Evolutionary conservation across 2,113 vertebrate species (phyloP).

Genomic region (Phylloscopus whistleri): DNA sequence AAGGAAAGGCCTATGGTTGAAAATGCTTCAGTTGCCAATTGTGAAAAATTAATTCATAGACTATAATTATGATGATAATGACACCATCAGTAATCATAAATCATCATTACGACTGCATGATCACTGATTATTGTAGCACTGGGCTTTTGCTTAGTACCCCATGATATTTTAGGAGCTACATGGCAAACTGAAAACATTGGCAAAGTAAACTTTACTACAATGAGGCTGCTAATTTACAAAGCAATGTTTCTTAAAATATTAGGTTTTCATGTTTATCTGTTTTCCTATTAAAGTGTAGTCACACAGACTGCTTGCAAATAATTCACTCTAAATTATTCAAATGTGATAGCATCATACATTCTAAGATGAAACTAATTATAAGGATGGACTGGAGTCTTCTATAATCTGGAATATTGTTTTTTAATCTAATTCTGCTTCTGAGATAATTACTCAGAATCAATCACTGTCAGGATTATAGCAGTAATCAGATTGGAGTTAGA

Average conservation of each 20-base stretch:
- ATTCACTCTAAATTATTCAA: conserved; percentile 65
- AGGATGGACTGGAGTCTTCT: conserved; percentile 46
- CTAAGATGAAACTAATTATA: conserved; percentile 64
- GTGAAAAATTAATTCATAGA: conserved; percentile 44
- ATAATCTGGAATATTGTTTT: conserved; percentile 76
- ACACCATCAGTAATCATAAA: conserved; percentile 39
- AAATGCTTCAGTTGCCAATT: background rate
- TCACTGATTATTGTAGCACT: background rate
- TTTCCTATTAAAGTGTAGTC: conserved; percentile 30
- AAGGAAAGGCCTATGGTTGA: background rate
- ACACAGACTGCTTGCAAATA: conserved; percentile 28
- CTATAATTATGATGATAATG: conserved; percentile 36
- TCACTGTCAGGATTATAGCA: conserved; percentile 81
- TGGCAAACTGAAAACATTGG: background rate
- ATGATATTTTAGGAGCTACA: background rate
- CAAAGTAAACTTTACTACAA: conserved; percentile 9
- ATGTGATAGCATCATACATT: conserved; percentile 65
- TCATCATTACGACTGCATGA: conserved; percentile 5
- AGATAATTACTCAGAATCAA: conserved; percentile 81
- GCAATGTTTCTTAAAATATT: conserved; percentile 14
- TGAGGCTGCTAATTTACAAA: background rate
- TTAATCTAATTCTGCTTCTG: conserved; percentile 78
- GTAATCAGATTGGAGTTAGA: conserved; percentile 74
- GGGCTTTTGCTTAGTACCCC: background rate
- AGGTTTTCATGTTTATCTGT: conserved; percentile 28